phyloP scores from a whole-genome alignment of 1,140 invertebrate genomes.

The Drosophila dunni region DNA sequence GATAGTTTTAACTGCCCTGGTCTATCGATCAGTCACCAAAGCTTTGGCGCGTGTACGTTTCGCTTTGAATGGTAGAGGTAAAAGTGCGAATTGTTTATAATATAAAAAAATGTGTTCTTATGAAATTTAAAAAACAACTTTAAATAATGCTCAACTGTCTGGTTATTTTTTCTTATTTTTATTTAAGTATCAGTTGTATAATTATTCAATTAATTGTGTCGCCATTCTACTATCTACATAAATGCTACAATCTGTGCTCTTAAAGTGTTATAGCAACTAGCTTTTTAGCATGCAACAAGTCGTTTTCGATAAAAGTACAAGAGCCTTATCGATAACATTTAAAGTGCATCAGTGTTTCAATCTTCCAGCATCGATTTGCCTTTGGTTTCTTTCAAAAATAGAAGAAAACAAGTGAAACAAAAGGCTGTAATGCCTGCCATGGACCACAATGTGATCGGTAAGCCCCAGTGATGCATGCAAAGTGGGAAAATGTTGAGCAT shows the following conservation, averaged over 20 bases:
- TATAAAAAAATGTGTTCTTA: too few species aligned
- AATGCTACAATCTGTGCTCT: neutral
- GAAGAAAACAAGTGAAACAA: constrained; percentile 55
- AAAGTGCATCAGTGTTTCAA: constrained; percentile 24
- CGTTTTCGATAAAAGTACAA: constrained; percentile 3
- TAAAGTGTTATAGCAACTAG: constrained; percentile 1
- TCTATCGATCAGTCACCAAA: neutral
- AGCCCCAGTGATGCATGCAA: constrained; percentile 66
- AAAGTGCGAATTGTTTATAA: too few species aligned
- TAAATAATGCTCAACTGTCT: too few species aligned
- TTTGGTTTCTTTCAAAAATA: constrained; percentile 76
- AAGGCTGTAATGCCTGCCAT: constrained; percentile 55
- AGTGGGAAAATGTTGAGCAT: constrained; percentile 76
- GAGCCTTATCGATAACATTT: neutral
- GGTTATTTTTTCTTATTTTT: too few species aligned
- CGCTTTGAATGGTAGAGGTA: too few species aligned
- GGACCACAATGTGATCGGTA: constrained; percentile 72
- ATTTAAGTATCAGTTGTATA: neutral
- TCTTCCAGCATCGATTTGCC: constrained; percentile 77
- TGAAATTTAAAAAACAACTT: too few species aligned
- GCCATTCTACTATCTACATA: neutral
- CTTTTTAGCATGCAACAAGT: constrained; percentile 2
- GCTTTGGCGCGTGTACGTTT: neutral
- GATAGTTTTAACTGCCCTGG: neutral
- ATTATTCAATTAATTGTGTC: neutral